Percentiles rank a stretch among this genome's conserved stretches.
Conservation (phyloP, 1,140 invertebrate species). For the Dinoponera quadriceps region DNA sequence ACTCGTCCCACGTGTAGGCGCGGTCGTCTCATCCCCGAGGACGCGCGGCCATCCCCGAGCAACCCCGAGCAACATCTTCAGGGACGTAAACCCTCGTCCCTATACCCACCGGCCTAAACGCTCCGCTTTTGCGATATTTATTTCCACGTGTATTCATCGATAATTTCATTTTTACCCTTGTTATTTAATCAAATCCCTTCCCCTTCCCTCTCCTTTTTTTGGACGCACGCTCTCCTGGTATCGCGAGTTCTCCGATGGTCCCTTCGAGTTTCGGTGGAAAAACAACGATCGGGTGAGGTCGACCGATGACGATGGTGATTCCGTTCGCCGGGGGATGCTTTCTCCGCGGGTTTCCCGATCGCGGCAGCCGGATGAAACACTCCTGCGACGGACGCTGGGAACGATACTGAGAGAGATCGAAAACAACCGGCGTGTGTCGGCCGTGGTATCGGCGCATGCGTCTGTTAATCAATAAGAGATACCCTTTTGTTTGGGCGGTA, state of each 20-base stretch:
- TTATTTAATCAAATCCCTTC: no score
- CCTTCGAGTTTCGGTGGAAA: not conserved
- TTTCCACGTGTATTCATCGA: not conserved
- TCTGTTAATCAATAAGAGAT: conserved; percentile 76
- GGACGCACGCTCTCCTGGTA: not conserved
- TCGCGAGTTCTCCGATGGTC: not conserved
- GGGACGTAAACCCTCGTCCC: conserved; percentile 25
- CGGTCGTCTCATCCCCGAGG: conserved; percentile 40
- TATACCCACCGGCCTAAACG: not conserved
- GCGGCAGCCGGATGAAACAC: not conserved
- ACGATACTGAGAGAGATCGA: conserved; percentile 37
- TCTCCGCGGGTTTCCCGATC: not conserved
- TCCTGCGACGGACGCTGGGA: not conserved
- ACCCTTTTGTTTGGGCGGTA: not conserved
- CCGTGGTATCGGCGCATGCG: conserved; percentile 72
- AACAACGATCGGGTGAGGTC: not conserved
- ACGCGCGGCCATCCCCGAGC: conserved; percentile 41
- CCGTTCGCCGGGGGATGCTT: not conserved
- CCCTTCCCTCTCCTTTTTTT: no score
- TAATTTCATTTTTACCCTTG: not conserved
- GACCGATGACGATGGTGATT: not conserved
- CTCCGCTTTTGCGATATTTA: no score
- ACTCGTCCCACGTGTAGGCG: conserved; percentile 56
- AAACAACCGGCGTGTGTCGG: conserved; percentile 40
- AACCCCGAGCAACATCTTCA: conserved; percentile 45